phyloP scores from a whole-genome alignment of 2,888 invertebrate species.

The Sisyra nigra region DNA sequence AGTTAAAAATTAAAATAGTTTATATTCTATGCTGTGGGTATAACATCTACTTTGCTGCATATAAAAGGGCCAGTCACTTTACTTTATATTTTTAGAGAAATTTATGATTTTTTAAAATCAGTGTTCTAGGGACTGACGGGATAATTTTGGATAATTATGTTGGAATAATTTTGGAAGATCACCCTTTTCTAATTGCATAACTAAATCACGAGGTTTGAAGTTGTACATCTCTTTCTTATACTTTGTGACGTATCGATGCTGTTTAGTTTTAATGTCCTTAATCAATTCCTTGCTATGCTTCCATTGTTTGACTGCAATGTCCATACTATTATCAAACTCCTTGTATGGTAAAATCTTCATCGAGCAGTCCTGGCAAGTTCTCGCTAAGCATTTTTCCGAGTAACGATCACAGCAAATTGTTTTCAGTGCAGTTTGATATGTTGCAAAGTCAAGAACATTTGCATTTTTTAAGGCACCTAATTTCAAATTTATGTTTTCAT shows the following conservation, averaged over 20 bases:
- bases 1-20: neutral
- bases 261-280: constrained; percentile 16
- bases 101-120: neutral
- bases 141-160: no score
- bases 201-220: neutral
- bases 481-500: constrained; percentile 6
- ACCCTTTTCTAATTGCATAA: constrained; percentile 1
- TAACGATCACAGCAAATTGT: constrained; percentile 6
- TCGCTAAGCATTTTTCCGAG: constrained; percentile 6
- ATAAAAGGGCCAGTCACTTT: neutral
- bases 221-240: constrained; percentile 12
- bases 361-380: constrained; percentile 2
- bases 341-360: constrained; percentile 4
- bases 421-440: neutral
- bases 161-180: constrained; percentile 9
- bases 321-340: constrained; percentile 9
- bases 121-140: neutral
- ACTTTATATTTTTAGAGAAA: neutral
- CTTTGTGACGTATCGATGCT: constrained; percentile 15
- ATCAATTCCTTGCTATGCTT: neutral
- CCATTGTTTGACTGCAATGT: neutral
- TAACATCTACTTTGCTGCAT: neutral
- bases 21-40: neutral
- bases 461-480: constrained; percentile 1
- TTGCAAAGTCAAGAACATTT: neutral